Percentiles rank a stretch among this genome's conserved stretches.
Conservation (phyloP, 2,797 vertebrate species). For the Tenualosa ilisha region DNA sequence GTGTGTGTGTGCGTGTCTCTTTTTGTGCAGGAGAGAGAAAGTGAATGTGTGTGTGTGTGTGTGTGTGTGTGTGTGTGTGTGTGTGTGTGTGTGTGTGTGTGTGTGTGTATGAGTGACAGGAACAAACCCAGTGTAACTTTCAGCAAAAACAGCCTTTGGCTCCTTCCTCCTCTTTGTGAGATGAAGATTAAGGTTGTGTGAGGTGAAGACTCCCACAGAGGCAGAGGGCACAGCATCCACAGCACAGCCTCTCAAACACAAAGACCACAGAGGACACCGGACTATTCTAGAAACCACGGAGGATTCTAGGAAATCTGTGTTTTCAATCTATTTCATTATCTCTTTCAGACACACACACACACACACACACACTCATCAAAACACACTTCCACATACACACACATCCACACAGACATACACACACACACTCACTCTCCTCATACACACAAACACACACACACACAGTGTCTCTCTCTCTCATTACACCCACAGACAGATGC, state of each 20-base stretch:
- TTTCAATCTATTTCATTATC: slow-evolving; percentile 31
- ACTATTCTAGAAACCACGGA: too few relatives aligned
- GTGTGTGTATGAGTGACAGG: background rate
- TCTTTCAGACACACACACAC: slow-evolving; percentile 49
- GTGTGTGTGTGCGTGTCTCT: background rate
- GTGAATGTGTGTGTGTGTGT: too few relatives aligned
- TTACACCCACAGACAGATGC: background rate
- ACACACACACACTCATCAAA: background rate
- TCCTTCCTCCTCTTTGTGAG: too few relatives aligned
- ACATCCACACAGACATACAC: slow-evolving; percentile 32
- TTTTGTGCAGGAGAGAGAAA: background rate
- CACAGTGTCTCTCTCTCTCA: background rate
- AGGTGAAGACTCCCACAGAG: too few relatives aligned
- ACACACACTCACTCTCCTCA: background rate
- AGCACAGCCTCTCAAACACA: too few relatives aligned
- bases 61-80: slow-evolving; percentile 25
- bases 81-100: background rate
- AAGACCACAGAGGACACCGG: too few relatives aligned
- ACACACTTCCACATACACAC: background rate
- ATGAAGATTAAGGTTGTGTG: too few relatives aligned
- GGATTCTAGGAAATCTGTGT: too few relatives aligned
- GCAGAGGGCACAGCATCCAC: too few relatives aligned
- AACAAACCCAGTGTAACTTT: too few relatives aligned
- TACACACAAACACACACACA: slow-evolving; percentile 19
- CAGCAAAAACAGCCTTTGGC: too few relatives aligned